Conservation (phyloP, 2,797 vertebrate genomes). For the Acanthis flammea region DNA sequence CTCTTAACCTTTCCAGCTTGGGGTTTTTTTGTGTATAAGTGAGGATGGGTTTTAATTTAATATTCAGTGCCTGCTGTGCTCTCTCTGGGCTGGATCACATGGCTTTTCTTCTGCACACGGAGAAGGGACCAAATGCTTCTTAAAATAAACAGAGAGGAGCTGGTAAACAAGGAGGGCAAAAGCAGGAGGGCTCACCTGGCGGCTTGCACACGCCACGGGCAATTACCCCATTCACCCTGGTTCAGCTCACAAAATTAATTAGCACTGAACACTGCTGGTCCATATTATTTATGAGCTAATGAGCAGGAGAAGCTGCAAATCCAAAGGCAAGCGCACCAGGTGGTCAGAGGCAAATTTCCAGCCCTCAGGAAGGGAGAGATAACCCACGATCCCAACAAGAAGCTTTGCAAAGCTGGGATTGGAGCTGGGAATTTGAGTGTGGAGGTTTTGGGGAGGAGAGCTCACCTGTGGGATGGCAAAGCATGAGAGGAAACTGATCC, state of each 20-base stretch:
- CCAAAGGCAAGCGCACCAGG: not conserved
- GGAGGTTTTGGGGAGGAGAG: not conserved
- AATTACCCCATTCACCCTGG: slow-evolving; percentile 55
- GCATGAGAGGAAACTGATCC: fast-evolving
- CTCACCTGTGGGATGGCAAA: fast-evolving
- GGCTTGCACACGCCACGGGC: not conserved
- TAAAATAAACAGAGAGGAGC: slow-evolving; percentile 50
- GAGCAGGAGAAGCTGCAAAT: slow-evolving; percentile 18
- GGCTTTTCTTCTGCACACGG: not conserved
- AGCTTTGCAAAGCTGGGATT: fast-evolving
- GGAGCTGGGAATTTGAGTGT: fast-evolving
- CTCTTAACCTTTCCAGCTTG: slow-evolving; percentile 73
- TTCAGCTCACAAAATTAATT: slow-evolving; percentile 71
- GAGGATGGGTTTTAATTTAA: slow-evolving; percentile 67
- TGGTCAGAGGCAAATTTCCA: not conserved
- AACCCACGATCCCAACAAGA: not conserved
- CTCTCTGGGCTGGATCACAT: slow-evolving; percentile 27
- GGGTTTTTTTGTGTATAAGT: slow-evolving; percentile 1
- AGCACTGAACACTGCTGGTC: slow-evolving; percentile 40
- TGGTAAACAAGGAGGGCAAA: slow-evolving; percentile 28
- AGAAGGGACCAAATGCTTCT: slow-evolving; percentile 41
- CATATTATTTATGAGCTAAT: slow-evolving; percentile 42
- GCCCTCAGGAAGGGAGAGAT: not conserved
- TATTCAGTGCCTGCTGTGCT: slow-evolving; percentile 53
- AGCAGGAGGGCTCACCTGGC: not conserved